phyloP scores from a whole-genome alignment of 2,113 vertebrate species.

The Halcyon senegalensis region DNA sequence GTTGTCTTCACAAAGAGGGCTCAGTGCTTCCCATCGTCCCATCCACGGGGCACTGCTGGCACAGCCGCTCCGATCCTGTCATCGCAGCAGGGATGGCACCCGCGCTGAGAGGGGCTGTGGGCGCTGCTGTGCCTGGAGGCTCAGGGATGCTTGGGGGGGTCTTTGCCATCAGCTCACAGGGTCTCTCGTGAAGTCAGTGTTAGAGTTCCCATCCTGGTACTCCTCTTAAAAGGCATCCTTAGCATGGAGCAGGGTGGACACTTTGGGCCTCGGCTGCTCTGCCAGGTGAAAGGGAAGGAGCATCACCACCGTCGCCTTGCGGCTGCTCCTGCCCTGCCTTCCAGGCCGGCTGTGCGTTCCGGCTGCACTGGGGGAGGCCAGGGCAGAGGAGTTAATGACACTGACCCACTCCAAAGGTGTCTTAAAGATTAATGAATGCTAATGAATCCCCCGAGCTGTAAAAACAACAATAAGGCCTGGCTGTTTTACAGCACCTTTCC shows the following conservation, averaged over 20 bases:
- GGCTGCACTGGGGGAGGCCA: neutral
- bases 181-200: neutral
- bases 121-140: neutral
- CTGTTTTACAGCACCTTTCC: neutral
- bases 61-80: accelerated
- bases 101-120: accelerated
- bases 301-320: accelerated
- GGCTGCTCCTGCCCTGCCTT: neutral
- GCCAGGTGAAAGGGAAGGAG: neutral
- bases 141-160: accelerated
- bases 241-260: neutral
- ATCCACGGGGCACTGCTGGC: neutral
- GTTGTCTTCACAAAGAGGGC: neutral
- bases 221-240: neutral
- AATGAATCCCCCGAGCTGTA: neutral
- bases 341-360: neutral
- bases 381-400: neutral
- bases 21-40: neutral
- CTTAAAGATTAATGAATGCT: neutral
- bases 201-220: neutral
- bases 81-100: accelerated
- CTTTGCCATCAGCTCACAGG: neutral
- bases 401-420: neutral
- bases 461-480: neutral
- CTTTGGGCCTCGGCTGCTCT: accelerated